phyloP scores from a whole-genome alignment of 1,140 invertebrate species.

The Drosophila pruinosa region DNA sequence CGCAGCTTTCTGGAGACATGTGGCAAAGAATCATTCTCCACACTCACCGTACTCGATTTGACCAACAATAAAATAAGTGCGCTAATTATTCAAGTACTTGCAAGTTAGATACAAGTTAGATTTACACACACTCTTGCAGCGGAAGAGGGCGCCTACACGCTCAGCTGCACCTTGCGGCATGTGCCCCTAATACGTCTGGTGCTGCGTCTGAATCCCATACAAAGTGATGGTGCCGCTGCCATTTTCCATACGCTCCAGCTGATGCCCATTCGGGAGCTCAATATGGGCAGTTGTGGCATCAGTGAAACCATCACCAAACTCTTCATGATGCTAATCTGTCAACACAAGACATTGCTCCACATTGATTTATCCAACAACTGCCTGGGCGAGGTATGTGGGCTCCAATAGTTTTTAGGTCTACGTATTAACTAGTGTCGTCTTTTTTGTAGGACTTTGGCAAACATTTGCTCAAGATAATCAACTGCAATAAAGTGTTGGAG shows the following conservation, averaged over 20 bases:
- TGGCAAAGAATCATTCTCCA: conserved; percentile 68
- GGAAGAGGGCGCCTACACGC: conserved; percentile 73
- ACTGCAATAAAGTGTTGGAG: conserved; percentile 68
- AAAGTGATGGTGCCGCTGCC: conserved; percentile 76
- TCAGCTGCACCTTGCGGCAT: conserved; percentile 59
- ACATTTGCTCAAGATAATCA: conserved; percentile 65
- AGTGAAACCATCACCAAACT: conserved; percentile 63
- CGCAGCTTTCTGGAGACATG: conserved; percentile 71
- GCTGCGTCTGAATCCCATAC: conserved; percentile 76
- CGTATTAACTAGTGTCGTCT: neutral
- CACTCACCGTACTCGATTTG: conserved; percentile 71
- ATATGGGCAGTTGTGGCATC: conserved; percentile 71
- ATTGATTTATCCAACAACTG: conserved; percentile 77
- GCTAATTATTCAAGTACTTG: neutral
- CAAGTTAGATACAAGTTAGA: no score
- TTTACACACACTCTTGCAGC: conserved; percentile 33
- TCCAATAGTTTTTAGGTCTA: neutral
- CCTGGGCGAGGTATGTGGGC: conserved; percentile 64
- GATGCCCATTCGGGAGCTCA: conserved; percentile 62
- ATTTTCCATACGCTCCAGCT: conserved; percentile 66
- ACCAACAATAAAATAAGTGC: conserved; percentile 82
- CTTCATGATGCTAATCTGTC: conserved; percentile 70
- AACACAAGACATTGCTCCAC: conserved; percentile 57
- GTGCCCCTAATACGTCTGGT: conserved; percentile 61
- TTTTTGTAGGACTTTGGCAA: conserved; percentile 62